phyloP scores from a whole-genome alignment of 37 sponge, comb jelly and placozoan species.

The Eunapius fragilis region DNA sequence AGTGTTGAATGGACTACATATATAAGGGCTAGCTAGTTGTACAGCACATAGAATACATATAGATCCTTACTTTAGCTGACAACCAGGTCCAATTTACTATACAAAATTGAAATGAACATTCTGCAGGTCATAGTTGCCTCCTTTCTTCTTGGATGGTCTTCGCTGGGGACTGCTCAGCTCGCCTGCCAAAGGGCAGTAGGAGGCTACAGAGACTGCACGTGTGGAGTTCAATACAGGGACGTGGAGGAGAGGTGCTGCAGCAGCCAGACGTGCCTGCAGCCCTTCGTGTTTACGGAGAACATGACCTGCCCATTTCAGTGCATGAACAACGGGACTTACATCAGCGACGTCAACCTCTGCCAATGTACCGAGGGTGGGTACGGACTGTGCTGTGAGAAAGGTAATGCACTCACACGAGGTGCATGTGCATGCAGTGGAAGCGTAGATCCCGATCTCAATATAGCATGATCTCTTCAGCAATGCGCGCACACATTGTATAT shows the following conservation, averaged over 20 bases:
- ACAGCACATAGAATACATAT: too few relatives aligned
- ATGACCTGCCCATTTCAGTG: constrained; percentile 46
- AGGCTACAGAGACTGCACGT: constrained; percentile 46
- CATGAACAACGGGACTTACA: constrained; percentile 40
- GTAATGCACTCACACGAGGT: constrained; percentile 36
- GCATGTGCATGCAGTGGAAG: too few relatives aligned
- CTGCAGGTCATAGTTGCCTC: not conserved
- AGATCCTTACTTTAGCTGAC: too few relatives aligned
- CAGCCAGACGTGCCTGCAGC: constrained; percentile 24
- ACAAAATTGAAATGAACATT: not conserved
- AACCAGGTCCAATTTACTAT: too few relatives aligned
- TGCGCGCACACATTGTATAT: too few relatives aligned
- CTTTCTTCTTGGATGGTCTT: not conserved
- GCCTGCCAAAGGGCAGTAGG: not conserved
- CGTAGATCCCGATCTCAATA: too few relatives aligned
- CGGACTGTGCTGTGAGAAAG: constrained; percentile 66
- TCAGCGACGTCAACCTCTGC: not conserved
- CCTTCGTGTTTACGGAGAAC: constrained; percentile 9
- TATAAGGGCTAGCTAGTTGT: too few relatives aligned
- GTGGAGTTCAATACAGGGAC: constrained; percentile 32
- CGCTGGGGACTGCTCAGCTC: not conserved
- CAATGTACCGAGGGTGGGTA: constrained; percentile 11
- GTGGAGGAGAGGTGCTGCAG: constrained; percentile 40
- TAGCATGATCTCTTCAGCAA: too few relatives aligned
- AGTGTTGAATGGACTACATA: too few relatives aligned